Percentiles rank a stretch among this genome's conserved stretches.
These are phyloP conservation scores for Eptatretus atami DNA, from an alignment of 2,797 vertebrate genomes.

Conservation along the genomic window DNA sequence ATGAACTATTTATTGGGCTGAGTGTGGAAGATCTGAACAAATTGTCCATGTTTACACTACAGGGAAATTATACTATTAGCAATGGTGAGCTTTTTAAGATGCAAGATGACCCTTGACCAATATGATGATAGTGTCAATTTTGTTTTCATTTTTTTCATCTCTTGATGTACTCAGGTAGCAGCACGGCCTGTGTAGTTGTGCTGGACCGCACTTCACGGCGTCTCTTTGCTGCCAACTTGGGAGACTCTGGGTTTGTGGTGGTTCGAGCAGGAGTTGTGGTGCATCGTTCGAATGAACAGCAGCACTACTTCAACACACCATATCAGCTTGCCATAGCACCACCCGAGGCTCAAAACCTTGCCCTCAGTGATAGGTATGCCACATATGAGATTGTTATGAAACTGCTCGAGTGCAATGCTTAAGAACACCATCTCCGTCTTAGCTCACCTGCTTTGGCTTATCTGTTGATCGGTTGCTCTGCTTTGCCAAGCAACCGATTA, in stretches of 20 bases:
- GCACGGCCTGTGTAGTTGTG: slow-evolving; percentile 78
- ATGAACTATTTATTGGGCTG: too few species aligned
- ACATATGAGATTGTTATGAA: neutral
- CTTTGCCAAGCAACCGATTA: too few species aligned
- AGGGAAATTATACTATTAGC: too few species aligned
- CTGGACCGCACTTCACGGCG: slow-evolving; percentile 62
- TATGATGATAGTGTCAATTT: too few species aligned
- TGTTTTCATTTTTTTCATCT: neutral
- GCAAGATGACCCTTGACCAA: too few species aligned
- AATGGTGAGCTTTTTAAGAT: too few species aligned
- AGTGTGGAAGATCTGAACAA: too few species aligned
- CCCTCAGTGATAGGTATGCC: slow-evolving; percentile 68
- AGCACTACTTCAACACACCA: slow-evolving; percentile 98
- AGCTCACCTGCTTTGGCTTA: too few species aligned
- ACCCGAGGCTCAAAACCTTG: slow-evolving; percentile 53
- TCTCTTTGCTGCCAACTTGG: slow-evolving; percentile 74
- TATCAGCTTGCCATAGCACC: slow-evolving; percentile 88
- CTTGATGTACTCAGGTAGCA: slow-evolving; percentile 32
- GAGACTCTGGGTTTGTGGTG: slow-evolving; percentile 77
- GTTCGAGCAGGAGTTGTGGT: slow-evolving; percentile 78
- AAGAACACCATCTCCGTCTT: too few species aligned
- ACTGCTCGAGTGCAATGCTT: too few species aligned
- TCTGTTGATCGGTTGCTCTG: too few species aligned
- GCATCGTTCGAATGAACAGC: slow-evolving; percentile 83
- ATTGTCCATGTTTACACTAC: too few species aligned